These are phyloP conservation scores for Bos taurus DNA, from an alignment of 2,113 vertebrate species.

Conservation along the genomic window ARS-UCD2.0 NC_037342.1:77511001-77511500, in stretches of 20 bases:
- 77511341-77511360: not conserved
- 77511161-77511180: not conserved
- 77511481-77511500: not conserved
- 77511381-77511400: not conserved
- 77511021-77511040: not conserved
- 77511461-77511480: not conserved
- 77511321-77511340: not conserved
- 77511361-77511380: not conserved
- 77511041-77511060: not conserved
- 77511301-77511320: not conserved
- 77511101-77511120: not conserved
- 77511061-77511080: not conserved
- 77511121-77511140: not conserved
- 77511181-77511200: not conserved
- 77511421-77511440: not conserved
- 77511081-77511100: not conserved
- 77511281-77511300: not conserved
- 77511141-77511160: not conserved
- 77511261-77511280: not conserved
- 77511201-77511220: not conserved
- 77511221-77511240: not conserved
- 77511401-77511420: not conserved
- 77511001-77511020: not conserved
- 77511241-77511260: not conserved
- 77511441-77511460: not conserved